phyloP scores from a whole-genome alignment of 2,888 invertebrate species.

The Oxycera nigricornis region DNA sequence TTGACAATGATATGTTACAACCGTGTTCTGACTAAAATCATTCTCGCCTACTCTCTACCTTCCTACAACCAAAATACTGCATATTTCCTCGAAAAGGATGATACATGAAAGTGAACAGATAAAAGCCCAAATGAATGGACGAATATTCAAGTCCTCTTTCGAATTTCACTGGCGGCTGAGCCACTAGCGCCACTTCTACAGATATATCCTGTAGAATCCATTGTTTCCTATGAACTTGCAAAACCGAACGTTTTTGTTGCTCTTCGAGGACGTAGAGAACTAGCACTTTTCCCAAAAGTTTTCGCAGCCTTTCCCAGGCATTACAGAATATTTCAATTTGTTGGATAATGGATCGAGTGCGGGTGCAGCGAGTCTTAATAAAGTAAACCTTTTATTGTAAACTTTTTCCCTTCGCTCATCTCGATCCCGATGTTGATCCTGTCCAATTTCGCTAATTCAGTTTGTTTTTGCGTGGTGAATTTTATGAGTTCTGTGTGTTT shows the following conservation, averaged over 20 bases:
- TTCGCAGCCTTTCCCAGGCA: not conserved
- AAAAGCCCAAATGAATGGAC: slow-evolving; percentile 43
- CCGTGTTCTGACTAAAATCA: too few relatives aligned
- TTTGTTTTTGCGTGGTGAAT: slow-evolving; percentile 41
- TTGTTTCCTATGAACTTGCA: not conserved
- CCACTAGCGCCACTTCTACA: not conserved
- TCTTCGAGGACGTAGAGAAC: not conserved
- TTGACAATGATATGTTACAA: not conserved
- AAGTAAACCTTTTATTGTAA: slow-evolving; percentile 32
- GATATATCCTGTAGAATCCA: not conserved
- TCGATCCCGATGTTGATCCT: not conserved
- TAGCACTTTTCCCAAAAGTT: not conserved
- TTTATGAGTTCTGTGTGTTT: slow-evolving; percentile 40
- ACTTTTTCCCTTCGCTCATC: not conserved
- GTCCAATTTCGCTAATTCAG: slow-evolving; percentile 41
- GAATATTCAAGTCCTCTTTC: too few relatives aligned
- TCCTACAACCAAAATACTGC: slow-evolving; percentile 13
- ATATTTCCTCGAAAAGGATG: not conserved
- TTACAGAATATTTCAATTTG: slow-evolving; percentile 42
- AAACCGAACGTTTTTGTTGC: slow-evolving; percentile 4
- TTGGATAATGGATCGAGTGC: slow-evolving; percentile 43
- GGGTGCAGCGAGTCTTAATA: slow-evolving; percentile 40
- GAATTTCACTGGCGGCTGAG: not conserved
- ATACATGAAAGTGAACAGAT: slow-evolving; percentile 43
- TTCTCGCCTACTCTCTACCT: too few relatives aligned